Evolutionary conservation across 2,113 vertebrate species (phyloP).

Genomic region (Hydrolagus affinis): DNA sequence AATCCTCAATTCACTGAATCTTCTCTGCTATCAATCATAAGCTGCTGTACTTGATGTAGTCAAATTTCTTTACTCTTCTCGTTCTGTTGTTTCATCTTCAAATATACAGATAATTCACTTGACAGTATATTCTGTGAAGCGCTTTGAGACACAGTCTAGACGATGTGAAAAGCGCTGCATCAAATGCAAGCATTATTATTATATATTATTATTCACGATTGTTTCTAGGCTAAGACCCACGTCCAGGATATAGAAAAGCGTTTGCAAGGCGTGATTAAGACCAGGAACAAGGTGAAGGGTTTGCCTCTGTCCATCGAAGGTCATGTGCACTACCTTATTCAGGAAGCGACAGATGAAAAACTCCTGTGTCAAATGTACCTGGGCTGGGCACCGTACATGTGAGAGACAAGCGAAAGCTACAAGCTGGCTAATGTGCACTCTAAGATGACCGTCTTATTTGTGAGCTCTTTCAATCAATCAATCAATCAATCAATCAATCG

Average conservation of each 20-base stretch:
- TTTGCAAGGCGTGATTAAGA: conserved; percentile 91
- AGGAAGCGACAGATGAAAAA: conserved; percentile 86
- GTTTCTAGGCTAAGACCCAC: conserved; percentile 84
- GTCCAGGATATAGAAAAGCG: conserved; percentile 92
- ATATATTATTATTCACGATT: neutral
- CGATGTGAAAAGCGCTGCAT: too few relatives aligned
- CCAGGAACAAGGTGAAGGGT: conserved; percentile 85
- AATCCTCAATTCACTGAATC: neutral
- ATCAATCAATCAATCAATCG: conserved; percentile 5
- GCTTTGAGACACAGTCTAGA: too few relatives aligned
- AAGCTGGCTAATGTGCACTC: neutral
- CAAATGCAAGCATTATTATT: too few relatives aligned
- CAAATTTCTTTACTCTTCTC: neutral
- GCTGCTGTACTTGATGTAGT: too few relatives aligned
- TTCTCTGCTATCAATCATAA: too few relatives aligned
- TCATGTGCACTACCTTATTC: conserved; percentile 93
- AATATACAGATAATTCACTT: too few relatives aligned
- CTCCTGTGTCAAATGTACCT: conserved; percentile 94
- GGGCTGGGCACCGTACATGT: conserved; percentile 94
- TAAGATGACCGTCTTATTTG: neutral
- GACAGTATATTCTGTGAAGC: too few relatives aligned
- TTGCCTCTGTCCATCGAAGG: conserved; percentile 93
- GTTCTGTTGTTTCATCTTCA: neutral
- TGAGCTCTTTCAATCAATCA: neutral
- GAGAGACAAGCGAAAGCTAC: conserved; percentile 36